Percentiles rank a stretch among this genome's conserved stretches.
phyloP scores from a whole-genome alignment of 2,113 vertebrate genomes.

The Andinoacara biseriatus region DNA sequence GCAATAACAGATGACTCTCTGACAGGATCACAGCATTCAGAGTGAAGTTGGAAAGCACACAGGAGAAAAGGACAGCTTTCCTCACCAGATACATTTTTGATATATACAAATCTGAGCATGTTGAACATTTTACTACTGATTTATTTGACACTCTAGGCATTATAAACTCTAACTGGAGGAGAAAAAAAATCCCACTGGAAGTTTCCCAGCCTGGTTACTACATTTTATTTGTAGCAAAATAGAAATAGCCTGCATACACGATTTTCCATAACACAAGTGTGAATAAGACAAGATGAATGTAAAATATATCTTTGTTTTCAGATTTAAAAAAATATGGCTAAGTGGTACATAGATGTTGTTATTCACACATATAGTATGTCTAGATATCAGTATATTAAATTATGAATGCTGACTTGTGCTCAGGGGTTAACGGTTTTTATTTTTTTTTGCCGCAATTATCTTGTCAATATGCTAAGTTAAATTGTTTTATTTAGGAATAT shows the following conservation, averaged over 20 bases:
- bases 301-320: constrained; percentile 24
- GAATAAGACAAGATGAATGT: constrained; percentile 62
- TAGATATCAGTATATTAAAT: not conserved
- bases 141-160: constrained; percentile 14
- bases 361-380: not conserved
- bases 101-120: not conserved
- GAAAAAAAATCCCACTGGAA: not conserved
- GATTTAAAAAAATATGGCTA: constrained; percentile 12
- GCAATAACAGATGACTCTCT: not conserved
- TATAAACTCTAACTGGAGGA: not conserved
- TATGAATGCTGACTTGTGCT: constrained; percentile 20
- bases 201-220: not conserved
- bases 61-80: not conserved
- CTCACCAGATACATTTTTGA: not conserved
- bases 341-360: not conserved
- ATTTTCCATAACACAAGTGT: constrained; percentile 25
- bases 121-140: constrained; percentile 24
- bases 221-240: constrained; percentile 5
- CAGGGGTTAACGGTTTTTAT: constrained; percentile 18
- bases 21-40: not conserved
- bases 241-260: not conserved
- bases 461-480: not conserved
- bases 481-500: not conserved
- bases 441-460: not conserved
- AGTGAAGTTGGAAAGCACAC: not conserved